phyloP scores from a whole-genome alignment of 2,113 vertebrate genomes.

The Bos javanicus region DNA sequence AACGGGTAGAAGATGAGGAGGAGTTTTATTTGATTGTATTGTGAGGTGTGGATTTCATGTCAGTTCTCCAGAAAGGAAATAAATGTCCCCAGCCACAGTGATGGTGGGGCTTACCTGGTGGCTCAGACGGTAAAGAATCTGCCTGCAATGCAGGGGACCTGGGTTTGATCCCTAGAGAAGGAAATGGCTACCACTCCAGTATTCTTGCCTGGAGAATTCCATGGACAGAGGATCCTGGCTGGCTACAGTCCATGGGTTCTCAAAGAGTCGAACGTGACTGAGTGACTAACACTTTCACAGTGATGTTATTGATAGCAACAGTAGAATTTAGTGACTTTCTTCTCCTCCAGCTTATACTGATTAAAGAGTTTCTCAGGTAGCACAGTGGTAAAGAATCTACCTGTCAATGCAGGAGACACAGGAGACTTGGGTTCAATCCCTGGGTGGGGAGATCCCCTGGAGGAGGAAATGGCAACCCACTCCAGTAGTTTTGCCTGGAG shows the following conservation, averaged over 20 bases:
- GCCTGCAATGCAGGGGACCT: neutral
- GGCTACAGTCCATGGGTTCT: neutral
- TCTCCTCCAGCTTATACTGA: neutral
- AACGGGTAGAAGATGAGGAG: neutral
- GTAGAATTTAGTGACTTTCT: neutral
- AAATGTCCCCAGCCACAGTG: neutral
- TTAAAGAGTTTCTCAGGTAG: neutral
- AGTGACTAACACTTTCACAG: neutral
- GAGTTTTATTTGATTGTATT: neutral
- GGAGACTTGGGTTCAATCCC: neutral
- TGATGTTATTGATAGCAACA: neutral
- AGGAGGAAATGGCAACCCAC: neutral
- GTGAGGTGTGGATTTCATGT: neutral
- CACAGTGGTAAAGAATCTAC: neutral
- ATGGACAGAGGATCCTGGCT: neutral
- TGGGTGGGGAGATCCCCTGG: neutral
- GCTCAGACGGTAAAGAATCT: neutral
- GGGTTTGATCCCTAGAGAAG: neutral
- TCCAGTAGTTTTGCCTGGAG: neutral
- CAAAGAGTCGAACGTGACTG: neutral
- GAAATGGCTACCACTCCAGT: neutral
- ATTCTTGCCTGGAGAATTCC: neutral
- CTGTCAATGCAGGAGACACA: neutral
- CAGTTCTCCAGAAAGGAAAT: neutral
- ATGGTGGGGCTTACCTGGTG: neutral